Conservation (phyloP, 2,888 invertebrate species). For the Schrankia costaestrigalis region DNA sequence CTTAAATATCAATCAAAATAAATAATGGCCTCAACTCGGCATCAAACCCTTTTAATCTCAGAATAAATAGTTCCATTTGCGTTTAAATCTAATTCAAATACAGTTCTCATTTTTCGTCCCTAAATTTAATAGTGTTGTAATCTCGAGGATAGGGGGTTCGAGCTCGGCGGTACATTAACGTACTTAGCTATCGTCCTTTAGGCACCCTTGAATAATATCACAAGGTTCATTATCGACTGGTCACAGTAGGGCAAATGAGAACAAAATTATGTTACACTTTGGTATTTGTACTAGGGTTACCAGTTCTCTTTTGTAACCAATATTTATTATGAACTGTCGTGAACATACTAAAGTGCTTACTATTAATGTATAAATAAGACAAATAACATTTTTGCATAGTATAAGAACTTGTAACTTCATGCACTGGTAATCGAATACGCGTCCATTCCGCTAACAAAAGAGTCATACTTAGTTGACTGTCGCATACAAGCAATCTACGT, state of each 20-base stretch:
- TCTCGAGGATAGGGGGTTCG: slow-evolving; percentile 36
- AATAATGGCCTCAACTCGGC: slow-evolving; percentile 11
- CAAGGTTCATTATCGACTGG: slow-evolving; percentile 22
- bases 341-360: no score
- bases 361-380: no score
- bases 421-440: no score
- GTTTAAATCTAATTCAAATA: slow-evolving; percentile 43
- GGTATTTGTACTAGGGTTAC: slow-evolving; percentile 5
- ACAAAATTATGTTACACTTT: slow-evolving; percentile 18
- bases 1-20: slow-evolving; percentile 14
- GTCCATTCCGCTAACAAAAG: no score
- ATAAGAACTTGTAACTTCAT: no score
- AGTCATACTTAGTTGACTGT: no score
- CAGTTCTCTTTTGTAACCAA: no score
- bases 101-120: slow-evolving; percentile 56
- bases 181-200: slow-evolving; percentile 20
- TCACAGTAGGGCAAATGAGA: slow-evolving; percentile 13
- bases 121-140: slow-evolving; percentile 54
- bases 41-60: slow-evolving; percentile 21
- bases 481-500: no score
- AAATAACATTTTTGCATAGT: no score
- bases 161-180: slow-evolving; percentile 25
- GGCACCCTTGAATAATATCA: slow-evolving; percentile 17
- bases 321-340: no score
- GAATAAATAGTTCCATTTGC: slow-evolving; percentile 26